Base-by-base conservation (phyloP, 2,888 invertebrate genomes). In the Xanthia togata region DNA sequence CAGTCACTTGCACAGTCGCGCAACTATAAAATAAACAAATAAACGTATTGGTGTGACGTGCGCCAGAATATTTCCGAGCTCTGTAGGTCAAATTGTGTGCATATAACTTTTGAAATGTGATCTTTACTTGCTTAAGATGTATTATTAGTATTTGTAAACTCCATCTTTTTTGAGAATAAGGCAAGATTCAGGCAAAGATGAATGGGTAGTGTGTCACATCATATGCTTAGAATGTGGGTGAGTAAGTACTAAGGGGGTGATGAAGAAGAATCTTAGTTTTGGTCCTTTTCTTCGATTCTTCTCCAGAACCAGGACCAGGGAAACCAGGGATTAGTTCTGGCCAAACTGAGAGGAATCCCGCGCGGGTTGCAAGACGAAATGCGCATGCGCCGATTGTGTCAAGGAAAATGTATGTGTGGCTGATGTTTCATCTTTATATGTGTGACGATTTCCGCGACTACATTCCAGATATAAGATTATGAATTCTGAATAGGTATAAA, bases 1-100 rank as follows among this genome's bases (percentile, higher is more conserved):
- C 60, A 63, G 44, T 55, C 65, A 73, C 78, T 67, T 73, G 72
- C 23, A 41, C 63, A 23, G 31, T 20, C 72, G 60, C 65, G 59
- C 62, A 31, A 62, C 65, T 59, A 72, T 41, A 59, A 82, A 65
- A 67, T 57, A 82, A 85, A 85, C 62, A 85, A 85, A 82, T 65
- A 76, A 62, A 72, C 35, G 31, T 5, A 31, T 12, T 26, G 26
- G 2, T 35, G 53, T 65, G 70, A 74, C 55, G 84, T 47, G 44
- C 44, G 14, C 3, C 26, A 11, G 50, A 20, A 20, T 26, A 38
- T 60, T 35, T 23, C 9, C 35, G 62, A 38, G 17, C 12, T 53
- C 50, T 11, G 11, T 9, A 53, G 26, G 53, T 79, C 50, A 20
- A n/a, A 47, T 47, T 59, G 57, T 44, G 44, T 12, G 14, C 50